Evolutionary conservation across 2,888 invertebrate species (phyloP).

Genomic region (Phortica magna): DNA sequence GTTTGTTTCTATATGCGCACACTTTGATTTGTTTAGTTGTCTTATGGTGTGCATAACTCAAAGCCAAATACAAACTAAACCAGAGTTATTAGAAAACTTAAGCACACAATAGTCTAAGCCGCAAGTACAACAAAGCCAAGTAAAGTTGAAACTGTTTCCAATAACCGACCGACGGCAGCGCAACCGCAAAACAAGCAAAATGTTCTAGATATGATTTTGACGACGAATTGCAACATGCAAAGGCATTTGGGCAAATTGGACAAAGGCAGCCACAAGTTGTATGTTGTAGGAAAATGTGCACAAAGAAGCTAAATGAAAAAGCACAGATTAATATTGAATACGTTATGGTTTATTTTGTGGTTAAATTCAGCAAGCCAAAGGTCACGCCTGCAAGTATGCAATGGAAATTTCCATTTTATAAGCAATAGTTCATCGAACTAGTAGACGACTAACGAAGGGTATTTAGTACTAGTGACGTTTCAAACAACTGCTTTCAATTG

Average conservation of each 20-base stretch:
- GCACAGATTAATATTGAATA: not conserved
- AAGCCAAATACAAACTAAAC: not conserved
- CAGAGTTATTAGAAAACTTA: constrained; percentile 20
- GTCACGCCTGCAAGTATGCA: not conserved
- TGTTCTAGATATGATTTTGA: not conserved
- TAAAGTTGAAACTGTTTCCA: constrained; percentile 5
- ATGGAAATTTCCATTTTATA: not conserved
- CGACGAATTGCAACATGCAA: not conserved
- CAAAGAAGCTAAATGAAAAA: not conserved
- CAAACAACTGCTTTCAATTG: too few species aligned
- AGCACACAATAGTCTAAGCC: constrained; percentile 1
- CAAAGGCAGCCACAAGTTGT: not conserved
- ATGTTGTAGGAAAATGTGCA: too few species aligned
- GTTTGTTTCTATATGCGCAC: not conserved
- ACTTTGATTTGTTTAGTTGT: not conserved
- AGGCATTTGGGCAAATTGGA: too few species aligned
- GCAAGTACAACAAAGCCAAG: not conserved
- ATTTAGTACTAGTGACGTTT: too few species aligned
- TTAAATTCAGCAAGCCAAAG: not conserved
- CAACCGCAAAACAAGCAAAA: not conserved
- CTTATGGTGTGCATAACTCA: not conserved
- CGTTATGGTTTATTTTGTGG: not conserved
- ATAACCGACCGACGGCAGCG: not conserved
- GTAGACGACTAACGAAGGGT: too few species aligned
- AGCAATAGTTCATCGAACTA: not conserved